Evolutionary conservation across 2,888 invertebrate genomes (phyloP).

Genomic region (Endotricha flammealis): DNA sequence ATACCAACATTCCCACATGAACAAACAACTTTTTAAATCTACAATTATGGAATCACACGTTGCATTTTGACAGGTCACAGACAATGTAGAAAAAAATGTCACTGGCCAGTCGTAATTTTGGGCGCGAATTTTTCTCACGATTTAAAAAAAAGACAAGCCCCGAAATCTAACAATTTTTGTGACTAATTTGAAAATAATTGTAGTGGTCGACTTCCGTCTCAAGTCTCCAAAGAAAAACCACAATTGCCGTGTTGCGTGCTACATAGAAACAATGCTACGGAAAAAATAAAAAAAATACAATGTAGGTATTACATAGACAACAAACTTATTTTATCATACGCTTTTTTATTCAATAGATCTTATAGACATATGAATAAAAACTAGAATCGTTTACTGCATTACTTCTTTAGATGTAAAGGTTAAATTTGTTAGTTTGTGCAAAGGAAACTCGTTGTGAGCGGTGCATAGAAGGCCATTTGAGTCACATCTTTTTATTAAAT

Average conservation of each 20-base stretch:
- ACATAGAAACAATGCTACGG: conserved; percentile 51
- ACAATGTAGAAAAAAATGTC: conserved; percentile 12
- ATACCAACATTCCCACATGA: conserved; percentile 1
- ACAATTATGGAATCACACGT: conserved; percentile 11
- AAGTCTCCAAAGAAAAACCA: conserved; percentile 54
- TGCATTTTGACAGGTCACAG: conserved; percentile 11
- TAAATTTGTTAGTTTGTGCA: conserved; percentile 1
- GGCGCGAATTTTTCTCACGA: conserved; percentile 16
- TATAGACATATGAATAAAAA: conserved; percentile 4
- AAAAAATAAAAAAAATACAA: conserved; percentile 31
- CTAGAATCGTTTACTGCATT: conserved; percentile 5
- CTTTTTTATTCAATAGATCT: conserved; percentile 17
- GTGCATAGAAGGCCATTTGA: conserved; percentile 11
- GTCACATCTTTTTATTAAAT: conserved; percentile 8
- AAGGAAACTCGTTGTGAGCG: conserved; percentile 8
- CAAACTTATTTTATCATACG: conserved; percentile 17
- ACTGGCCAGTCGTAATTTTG: conserved; percentile 9
- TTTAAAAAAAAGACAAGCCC: conserved; percentile 28
- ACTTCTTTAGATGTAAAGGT: conserved; percentile 2
- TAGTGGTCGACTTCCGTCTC: conserved; percentile 55
- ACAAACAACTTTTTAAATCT: conserved; percentile 1
- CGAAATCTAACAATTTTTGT: conserved; percentile 54
- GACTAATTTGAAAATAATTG: conserved; percentile 73
- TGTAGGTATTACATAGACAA: conserved; percentile 19
- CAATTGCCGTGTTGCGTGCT: conserved; percentile 66